Conservation (phyloP, 2,113 vertebrate species). For the Forbesichthys papilliferus region DNA sequence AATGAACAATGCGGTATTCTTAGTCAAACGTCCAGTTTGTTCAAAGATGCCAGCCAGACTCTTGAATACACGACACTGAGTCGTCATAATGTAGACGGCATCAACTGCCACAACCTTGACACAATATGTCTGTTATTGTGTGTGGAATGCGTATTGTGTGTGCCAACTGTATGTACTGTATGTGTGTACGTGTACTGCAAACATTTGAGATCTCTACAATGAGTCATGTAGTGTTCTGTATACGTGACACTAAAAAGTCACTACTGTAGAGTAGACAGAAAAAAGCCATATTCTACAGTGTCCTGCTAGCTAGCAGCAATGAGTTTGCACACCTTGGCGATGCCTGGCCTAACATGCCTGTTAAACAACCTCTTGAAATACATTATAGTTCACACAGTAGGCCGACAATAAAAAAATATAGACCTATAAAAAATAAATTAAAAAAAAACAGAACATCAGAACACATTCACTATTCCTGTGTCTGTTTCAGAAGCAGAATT, state of each 20-base stretch:
- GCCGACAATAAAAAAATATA: no score
- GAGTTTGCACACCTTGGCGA: slow-evolving; percentile 46
- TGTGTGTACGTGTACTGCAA: no score
- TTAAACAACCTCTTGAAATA: no score
- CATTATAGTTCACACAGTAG: no score
- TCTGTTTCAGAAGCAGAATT: slow-evolving; percentile 72
- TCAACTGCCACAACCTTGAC: slow-evolving; percentile 26
- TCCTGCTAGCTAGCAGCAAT: slow-evolving; percentile 54
- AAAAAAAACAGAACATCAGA: slow-evolving; percentile 32
- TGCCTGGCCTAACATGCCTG: no score
- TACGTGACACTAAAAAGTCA: slow-evolving; percentile 33
- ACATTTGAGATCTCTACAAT: background rate
- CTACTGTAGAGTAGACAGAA: background rate
- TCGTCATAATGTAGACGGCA: slow-evolving; percentile 18
- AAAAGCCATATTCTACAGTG: slow-evolving; percentile 50
- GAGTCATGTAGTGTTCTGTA: slow-evolving; percentile 29
- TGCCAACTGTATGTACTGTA: background rate
- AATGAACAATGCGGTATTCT: slow-evolving; percentile 8
- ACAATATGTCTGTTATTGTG: slow-evolving; percentile 30
- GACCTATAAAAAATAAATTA: no score
- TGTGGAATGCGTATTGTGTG: background rate
- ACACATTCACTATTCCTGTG: slow-evolving; percentile 46
- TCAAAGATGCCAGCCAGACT: slow-evolving; percentile 37
- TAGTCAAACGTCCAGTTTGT: slow-evolving; percentile 17
- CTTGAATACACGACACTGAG: slow-evolving; percentile 24